phyloP scores from a whole-genome alignment of 2,888 invertebrate species.

The Norana najaformis region DNA sequence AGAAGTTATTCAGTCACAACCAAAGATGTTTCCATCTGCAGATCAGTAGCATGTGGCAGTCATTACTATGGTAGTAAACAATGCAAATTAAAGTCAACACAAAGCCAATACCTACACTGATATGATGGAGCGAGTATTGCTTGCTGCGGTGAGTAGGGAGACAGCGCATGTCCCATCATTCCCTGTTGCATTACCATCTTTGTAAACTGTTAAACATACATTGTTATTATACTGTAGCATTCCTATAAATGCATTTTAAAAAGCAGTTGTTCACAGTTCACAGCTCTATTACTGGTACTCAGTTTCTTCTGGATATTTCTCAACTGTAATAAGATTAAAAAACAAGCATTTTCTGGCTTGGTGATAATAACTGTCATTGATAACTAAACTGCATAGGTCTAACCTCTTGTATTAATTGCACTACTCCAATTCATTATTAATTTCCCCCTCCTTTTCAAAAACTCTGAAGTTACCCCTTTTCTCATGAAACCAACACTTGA shows the following conservation, averaged over 20 bases:
- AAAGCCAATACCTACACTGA: neutral
- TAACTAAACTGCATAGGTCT: too few relatives aligned
- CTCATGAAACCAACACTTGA: too few relatives aligned
- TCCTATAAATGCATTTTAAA: neutral
- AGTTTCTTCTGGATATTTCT: too few relatives aligned
- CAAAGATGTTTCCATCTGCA: neutral
- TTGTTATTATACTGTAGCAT: neutral
- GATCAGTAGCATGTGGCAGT: neutral
- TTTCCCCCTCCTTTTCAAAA: too few relatives aligned
- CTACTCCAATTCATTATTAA: too few relatives aligned
- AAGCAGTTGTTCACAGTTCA: neutral
- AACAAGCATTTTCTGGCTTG: too few relatives aligned
- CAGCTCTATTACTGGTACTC: neutral
- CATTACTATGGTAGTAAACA: neutral
- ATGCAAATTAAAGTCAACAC: neutral
- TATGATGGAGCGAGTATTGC: constrained; percentile 27
- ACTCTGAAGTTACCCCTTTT: too few relatives aligned
- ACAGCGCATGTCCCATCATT: constrained; percentile 32
- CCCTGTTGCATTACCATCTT: constrained; percentile 40
- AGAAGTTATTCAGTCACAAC: neutral
- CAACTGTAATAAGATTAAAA: too few relatives aligned
- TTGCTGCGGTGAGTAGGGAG: constrained; percentile 29
- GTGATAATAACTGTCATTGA: too few relatives aligned
- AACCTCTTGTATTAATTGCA: too few relatives aligned
- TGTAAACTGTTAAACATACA: constrained; percentile 32